A percentile compares a stretch with the other conserved stretches of the same genome.
Evolutionary conservation across 2,888 invertebrate species (phyloP).

Genomic region (Standfussiana lucernea): DNA sequence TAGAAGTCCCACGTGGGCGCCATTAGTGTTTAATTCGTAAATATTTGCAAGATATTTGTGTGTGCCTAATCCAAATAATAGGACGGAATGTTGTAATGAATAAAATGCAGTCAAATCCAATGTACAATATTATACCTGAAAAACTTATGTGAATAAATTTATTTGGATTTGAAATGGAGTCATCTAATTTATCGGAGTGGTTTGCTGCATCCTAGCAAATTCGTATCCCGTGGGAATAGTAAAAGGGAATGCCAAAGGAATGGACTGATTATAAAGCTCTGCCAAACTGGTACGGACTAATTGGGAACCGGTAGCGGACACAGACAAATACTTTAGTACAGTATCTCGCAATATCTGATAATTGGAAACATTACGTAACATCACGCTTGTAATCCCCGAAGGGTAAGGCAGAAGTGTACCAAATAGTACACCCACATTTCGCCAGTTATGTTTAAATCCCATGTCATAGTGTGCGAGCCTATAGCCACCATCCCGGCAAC

Average conservation of each 20-base stretch:
- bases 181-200: not conserved
- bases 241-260: not conserved
- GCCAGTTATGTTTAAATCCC: no score
- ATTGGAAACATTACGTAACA: no score
- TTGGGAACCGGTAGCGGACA: no score
- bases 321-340: no score
- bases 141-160: not conserved
- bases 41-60: not conserved
- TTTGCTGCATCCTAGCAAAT: not conserved
- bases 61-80: slow-evolving; percentile 7
- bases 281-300: no score
- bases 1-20: slow-evolving; percentile 18
- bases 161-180: not conserved
- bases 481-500: no score
- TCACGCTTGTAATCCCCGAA: no score
- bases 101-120: not conserved
- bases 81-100: not conserved
- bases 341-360: no score
- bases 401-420: no score
- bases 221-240: not conserved
- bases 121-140: not conserved
- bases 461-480: no score
- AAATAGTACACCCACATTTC: no score
- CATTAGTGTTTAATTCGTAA: slow-evolving; percentile 10
- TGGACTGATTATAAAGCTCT: not conserved